Base-by-base conservation (phyloP, 64 coral and sea anemone genomes). In the Anthopleura sola region DNA sequence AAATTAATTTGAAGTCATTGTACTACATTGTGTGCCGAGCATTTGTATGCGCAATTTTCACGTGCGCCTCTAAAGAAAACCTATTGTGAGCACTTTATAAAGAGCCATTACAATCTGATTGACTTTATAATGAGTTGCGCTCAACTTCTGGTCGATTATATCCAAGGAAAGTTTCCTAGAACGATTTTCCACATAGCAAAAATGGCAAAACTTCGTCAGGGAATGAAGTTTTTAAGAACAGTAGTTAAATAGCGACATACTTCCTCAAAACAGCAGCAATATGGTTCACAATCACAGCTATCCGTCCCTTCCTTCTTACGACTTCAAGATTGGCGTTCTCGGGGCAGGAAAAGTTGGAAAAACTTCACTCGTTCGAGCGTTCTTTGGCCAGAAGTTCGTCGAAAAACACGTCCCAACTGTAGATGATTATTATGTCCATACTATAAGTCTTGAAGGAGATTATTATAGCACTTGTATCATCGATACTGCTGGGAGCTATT, bases 291-390 rank as follows among this genome's bases (percentile, higher is more conserved):
- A 71, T 12, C 24, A 32, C 28, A 71, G 66, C 31, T 71, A 46
- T 21, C 46, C 86, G 0, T 49, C 39, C 37, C 81, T 90, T 31
- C 94, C 94, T 2, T 48, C 81, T 32, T 75, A 87, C 20, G 90
- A 92, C 24, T 96, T 89, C 71, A 92, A 92, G 26, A 96, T 96
- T 29, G 84, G 90, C 68, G 50, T 96, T 37, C 68, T 96, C 15
- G 94, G 94, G 55, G 85, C 86, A 11, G 91, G 64, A 49, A 84
- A 78, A 20, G 94, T 96, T 36, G 94, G 94, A 1, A 96, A 96
- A 80, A 96, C 94, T 24, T 76, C 90, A 7, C 75, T 96, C 3
- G 53, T 96, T 12, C 92, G 56, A 66, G 82, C 90, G 24, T 96
- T 96, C 57, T 89, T 96, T 53, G 87, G 84, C 0, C 75, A 96